Conservation (phyloP, 2,797 vertebrate genomes). For the Scolopax rusticola region DNA sequence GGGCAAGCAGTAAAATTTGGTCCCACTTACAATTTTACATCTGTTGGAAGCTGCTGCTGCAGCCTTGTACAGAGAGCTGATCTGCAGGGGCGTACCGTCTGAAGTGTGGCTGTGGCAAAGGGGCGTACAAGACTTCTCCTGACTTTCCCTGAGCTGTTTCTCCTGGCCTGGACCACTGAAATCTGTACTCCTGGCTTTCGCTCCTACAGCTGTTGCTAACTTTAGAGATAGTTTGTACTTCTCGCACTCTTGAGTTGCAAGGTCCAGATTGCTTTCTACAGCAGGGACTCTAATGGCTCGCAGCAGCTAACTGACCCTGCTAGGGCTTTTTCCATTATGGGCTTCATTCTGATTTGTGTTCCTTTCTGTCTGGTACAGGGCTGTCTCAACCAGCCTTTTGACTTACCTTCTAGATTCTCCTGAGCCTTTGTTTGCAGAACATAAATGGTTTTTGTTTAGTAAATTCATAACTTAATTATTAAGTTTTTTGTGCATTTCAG, state of each 20-base stretch:
- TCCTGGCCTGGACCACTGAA: background rate
- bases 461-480: background rate
- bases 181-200: background rate
- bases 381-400: background rate
- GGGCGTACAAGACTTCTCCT: background rate
- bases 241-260: background rate
- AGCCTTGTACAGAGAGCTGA: background rate
- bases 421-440: background rate
- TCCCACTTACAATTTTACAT: background rate
- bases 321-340: background rate
- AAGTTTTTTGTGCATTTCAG: background rate
- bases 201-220: background rate
- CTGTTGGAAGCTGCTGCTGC: background rate
- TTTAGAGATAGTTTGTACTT: background rate
- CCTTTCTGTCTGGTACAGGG: background rate
- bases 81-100: fast-evolving
- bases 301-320: background rate
- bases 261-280: background rate
- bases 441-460: background rate
- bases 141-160: background rate
- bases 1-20: background rate
- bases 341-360: background rate
- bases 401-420: background rate
- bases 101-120: background rate
- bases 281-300: background rate